Conservation (phyloP, 2,797 vertebrate species). For the Podarcis siculus region DNA sequence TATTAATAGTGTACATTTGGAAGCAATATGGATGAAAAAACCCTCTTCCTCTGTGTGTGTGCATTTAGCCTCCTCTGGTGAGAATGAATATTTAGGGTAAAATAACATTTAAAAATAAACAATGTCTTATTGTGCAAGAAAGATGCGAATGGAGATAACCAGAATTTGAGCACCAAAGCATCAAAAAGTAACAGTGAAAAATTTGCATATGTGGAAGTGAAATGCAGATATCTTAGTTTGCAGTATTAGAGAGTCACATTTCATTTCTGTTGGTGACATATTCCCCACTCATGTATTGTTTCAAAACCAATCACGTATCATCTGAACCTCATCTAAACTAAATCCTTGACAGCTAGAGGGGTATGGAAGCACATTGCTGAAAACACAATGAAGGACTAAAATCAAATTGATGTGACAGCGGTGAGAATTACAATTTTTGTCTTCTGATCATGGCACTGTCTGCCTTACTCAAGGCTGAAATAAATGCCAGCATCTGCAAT, state of each 20-base stretch:
- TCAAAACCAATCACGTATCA: not conserved
- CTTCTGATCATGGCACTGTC: not conserved
- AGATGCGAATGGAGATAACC: not conserved
- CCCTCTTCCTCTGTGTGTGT: too few species aligned
- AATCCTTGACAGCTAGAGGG: not conserved
- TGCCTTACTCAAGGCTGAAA: not conserved
- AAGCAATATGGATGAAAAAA: too few species aligned
- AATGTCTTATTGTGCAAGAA: not conserved
- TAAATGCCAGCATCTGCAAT: not conserved
- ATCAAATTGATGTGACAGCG: slow-evolving; percentile 2
- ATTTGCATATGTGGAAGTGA: not conserved
- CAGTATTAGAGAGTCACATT: not conserved
- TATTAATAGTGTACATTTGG: too few species aligned
- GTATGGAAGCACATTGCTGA: not conserved
- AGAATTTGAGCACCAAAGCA: not conserved
- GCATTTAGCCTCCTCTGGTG: too few species aligned
- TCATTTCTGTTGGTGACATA: not conserved
- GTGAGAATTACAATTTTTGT: not conserved
- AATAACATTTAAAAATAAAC: not conserved
- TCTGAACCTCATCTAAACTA: not conserved
- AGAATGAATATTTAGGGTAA: not conserved
- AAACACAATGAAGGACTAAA: slow-evolving; percentile 1
- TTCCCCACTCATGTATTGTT: not conserved
- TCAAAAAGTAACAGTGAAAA: not conserved
- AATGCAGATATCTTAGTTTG: not conserved